Percentiles rank a stretch among this genome's conserved stretches.
phyloP scores from a whole-genome alignment of 2,113 vertebrate genomes.

The Ameiurus melas region DNA sequence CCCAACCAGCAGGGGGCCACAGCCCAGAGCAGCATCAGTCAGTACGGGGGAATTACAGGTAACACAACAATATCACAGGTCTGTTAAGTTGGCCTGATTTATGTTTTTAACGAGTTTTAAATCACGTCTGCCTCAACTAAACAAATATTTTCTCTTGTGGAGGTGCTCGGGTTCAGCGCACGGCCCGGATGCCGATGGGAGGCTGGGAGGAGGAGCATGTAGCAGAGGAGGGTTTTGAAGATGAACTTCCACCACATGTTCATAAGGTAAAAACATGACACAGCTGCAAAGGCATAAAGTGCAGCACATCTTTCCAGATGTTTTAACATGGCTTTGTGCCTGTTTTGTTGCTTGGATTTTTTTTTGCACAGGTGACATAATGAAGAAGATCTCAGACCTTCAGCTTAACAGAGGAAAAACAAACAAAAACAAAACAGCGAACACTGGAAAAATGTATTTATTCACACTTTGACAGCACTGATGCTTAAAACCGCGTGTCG shows the following conservation, averaged over 20 bases:
- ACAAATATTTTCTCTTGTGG: slow-evolving; percentile 24
- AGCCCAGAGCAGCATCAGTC: slow-evolving; percentile 74
- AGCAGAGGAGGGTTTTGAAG: slow-evolving; percentile 91
- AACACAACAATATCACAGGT: neutral
- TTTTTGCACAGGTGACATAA: slow-evolving; percentile 43
- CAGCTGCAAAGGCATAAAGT: neutral
- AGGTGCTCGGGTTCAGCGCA: slow-evolving; percentile 73
- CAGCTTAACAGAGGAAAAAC: neutral
- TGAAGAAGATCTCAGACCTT: neutral
- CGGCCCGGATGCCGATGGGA: slow-evolving; percentile 86
- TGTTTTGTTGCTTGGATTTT: neutral
- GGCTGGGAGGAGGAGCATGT: slow-evolving; percentile 92
- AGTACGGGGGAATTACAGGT: slow-evolving; percentile 80
- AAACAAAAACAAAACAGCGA: neutral
- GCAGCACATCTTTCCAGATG: neutral
- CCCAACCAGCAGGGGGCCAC: slow-evolving; percentile 73
- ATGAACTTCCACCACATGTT: slow-evolving; percentile 89
- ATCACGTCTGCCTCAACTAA: too few relatives aligned
- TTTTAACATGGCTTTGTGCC: neutral
- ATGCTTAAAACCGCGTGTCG: neutral
- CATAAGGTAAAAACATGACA: slow-evolving; percentile 78
- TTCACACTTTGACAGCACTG: slow-evolving; percentile 9
- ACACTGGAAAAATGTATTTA: slow-evolving; percentile 20
- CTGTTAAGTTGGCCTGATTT: neutral
- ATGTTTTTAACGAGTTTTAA: too few relatives aligned